These are phyloP conservation scores for Mizuhopecten yessoensis DNA, from an alignment of 1,140 invertebrate species.

Conservation along the genomic window DNA sequence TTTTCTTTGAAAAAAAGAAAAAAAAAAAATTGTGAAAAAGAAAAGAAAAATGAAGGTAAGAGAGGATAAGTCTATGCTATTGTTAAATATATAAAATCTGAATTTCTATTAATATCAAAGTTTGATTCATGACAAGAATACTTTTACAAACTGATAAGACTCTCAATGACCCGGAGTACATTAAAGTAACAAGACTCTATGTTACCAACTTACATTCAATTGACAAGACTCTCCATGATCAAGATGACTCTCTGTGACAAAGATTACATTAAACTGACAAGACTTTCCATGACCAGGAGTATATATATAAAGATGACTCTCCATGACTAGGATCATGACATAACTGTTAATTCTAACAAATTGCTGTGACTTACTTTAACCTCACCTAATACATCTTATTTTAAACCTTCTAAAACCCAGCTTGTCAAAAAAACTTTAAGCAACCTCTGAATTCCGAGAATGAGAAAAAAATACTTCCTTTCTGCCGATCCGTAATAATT, in stretches of 20 bases:
- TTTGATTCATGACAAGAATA: no score
- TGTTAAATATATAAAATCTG: no score
- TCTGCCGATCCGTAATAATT: conserved; percentile 15
- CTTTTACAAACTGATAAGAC: no score
- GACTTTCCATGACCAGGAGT: conserved; percentile 6
- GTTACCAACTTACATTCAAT: not conserved
- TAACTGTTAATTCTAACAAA: not conserved
- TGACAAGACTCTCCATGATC: not conserved
- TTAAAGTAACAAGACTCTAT: not conserved
- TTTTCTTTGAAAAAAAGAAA: no score
- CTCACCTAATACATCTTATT: not conserved
- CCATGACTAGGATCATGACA: not conserved
- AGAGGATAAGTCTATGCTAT: no score
- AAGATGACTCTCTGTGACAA: not conserved
- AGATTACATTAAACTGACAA: not conserved
- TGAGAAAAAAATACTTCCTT: not conserved
- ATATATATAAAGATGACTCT: not conserved
- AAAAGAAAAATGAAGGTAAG: no score
- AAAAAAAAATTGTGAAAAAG: no score
- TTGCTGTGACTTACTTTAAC: not conserved
- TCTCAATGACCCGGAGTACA: no score
- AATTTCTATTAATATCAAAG: no score
- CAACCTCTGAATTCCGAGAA: not conserved
- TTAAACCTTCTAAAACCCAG: not conserved
- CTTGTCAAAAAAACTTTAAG: not conserved